Base-by-base conservation (phyloP, 2,113 vertebrate species). In the Dromaius novaehollandiae region DNA sequence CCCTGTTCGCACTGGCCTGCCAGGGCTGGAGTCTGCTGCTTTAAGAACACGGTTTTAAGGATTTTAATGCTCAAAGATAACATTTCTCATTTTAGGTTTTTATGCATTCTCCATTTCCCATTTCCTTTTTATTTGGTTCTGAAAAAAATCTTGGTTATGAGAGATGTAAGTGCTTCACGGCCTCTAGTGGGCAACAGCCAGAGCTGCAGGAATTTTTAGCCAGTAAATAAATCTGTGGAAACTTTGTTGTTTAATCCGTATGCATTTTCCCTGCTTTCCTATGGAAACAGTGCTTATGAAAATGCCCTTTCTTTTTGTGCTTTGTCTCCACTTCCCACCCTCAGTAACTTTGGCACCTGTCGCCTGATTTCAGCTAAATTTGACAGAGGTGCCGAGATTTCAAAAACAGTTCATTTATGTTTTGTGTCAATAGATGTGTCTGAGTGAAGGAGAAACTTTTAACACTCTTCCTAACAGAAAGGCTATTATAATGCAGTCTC, bases 111-210 rank as follows among this genome's bases (percentile, higher is more conserved):
- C 40, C 32, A 4, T 92, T 75, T 58, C 73, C 78, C 58, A 8
- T 48, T 40, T 64, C 11, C 32, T 55, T 20, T 46, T 26, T 24
- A 0, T 13, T 63, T 50, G 65, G 2, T 88, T 89, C 3, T 4
- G 46, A 24, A 60, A 53, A 61, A 58, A 56, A 56, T 30, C 1
- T 1, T 18, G 48, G 24, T 66, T 61, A 4, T 48, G 75, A 75
- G 86, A 96, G 92, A 91, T 32, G 0, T 92, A 84, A 98, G 97
- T 89, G 91, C 97, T 98, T 95, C 97, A 97, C 90, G 97, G 98
- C 98, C 98, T 98, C 98, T 98, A 98, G 98, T 22, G 97, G 98
- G 81, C 93, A 95, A 9, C 0, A 15, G 2, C 13, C 70, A n/a
- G 96, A 97, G 97, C 90, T 98, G 96, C 97, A 97, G 63, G 78